These are phyloP conservation scores for Grus americana DNA, from an alignment of 2,113 vertebrate genomes.

Conservation along the genomic window DNA sequence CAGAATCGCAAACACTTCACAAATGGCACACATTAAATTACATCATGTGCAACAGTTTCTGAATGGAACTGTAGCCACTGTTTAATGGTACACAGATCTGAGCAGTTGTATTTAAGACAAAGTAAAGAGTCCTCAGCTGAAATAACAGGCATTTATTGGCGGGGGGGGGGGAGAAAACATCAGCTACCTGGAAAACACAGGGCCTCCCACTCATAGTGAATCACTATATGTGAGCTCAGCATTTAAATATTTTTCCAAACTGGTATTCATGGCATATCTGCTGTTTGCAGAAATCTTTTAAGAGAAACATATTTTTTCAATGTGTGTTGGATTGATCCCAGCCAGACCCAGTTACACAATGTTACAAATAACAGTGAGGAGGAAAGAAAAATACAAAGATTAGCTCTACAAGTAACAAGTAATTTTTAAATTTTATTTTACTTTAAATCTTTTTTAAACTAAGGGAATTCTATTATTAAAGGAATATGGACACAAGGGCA, in stretches of 20 bases:
- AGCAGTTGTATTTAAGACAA: background rate
- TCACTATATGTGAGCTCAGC: background rate
- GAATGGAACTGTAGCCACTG: background rate
- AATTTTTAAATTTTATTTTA: too few relatives aligned
- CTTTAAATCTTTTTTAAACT: too few relatives aligned
- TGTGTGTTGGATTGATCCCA: background rate
- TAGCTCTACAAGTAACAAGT: background rate
- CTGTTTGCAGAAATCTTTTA: background rate
- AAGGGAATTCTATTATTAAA: background rate
- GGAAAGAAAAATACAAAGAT: background rate
- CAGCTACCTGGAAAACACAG: conserved; percentile 12
- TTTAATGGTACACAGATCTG: background rate
- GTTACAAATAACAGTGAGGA: background rate
- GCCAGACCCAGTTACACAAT: background rate
- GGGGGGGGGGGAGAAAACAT: background rate
- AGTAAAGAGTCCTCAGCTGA: background rate
- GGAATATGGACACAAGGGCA: background rate
- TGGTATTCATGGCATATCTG: background rate
- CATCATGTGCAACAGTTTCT: background rate
- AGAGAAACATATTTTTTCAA: background rate
- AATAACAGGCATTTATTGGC: background rate
- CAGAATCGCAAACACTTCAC: background rate
- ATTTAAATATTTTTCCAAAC: background rate
- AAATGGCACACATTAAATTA: background rate
- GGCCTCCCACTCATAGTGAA: background rate